Base-by-base conservation (phyloP, 2,888 invertebrate species). In the Drosophila mimica region DNA sequence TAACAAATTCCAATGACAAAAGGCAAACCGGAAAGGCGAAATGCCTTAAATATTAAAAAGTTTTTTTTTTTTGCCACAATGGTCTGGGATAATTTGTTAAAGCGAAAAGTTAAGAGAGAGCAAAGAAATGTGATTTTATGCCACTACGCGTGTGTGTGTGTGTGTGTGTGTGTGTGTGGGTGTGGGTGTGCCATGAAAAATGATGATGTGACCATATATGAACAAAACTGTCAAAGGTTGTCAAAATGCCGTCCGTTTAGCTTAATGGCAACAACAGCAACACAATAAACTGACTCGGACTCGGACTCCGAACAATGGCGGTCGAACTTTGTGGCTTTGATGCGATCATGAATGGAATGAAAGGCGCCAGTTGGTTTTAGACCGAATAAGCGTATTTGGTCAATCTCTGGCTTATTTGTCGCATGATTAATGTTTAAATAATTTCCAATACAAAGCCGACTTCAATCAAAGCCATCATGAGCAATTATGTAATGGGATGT, bases 141-240 rank as follows among this genome's bases (percentile, higher is more conserved):
- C 67, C 34, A 51, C 17, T 40, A 38, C 38, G 17, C 34, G 63
- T 8, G 40, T 34, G 58, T 9, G 28, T 34, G 58, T 9, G 28
- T 31, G 69, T 25, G 2, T 25, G 25, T 25, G 25, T 1, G 25
- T 38, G 46, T 25, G n/a, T 38, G 11, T 40, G 63, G 5, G 40
- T 34, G 58, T 9, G 28, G 56, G 13, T 56, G 54, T 31, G 69
- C 71, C 62, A 80, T 88, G 87, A 88, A 80, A 88, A 87, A 88
- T 88, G 84, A 87, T 84, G 81, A 87, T 87, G 81, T 78, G 78
- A 58, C 77, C 79, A 83, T 86, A 25, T 36, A 54, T 36, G 87
- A 74, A 84, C 79, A 77, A 77, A 87, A 88, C 82, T 82, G 89
- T 87, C 87, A 88, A 88, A 88, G 84, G 82, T 87, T 87, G 89